Conservation (phyloP, 2,113 vertebrate species). For the Coturnix japonica region DNA sequence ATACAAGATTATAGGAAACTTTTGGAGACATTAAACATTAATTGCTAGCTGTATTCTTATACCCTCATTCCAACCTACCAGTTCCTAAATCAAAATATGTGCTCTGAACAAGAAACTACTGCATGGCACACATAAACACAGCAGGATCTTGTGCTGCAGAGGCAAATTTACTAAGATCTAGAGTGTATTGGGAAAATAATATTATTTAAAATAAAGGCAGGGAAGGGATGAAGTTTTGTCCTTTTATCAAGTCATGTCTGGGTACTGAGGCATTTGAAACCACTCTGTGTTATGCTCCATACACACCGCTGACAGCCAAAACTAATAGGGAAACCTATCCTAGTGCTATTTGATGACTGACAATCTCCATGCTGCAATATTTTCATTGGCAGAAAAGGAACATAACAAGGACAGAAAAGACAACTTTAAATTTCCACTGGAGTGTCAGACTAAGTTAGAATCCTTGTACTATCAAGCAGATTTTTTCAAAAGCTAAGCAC, state of each 20-base stretch:
- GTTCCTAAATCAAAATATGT: neutral
- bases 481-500: neutral
- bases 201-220: neutral
- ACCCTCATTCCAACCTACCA: neutral
- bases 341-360: slow-evolving; percentile 10
- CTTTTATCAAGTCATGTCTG: neutral
- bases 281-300: neutral
- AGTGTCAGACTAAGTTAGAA: slow-evolving; percentile 15
- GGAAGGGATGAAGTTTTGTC: neutral
- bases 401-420: slow-evolving; percentile 1
- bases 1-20: neutral
- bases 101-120: neutral
- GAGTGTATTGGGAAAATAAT: neutral
- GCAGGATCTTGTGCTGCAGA: neutral
- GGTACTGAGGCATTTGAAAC: slow-evolving; percentile 1
- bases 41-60: neutral
- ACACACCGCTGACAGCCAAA: slow-evolving; percentile 1
- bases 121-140: neutral
- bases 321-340: neutral
- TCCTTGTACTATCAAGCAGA: neutral
- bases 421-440: neutral
- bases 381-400: slow-evolving; percentile 19
- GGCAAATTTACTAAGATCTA: neutral
- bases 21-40: neutral
- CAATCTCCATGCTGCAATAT: neutral